Percentiles rank a stretch among this genome's conserved stretches.
Evolutionary conservation across 2,797 vertebrate genomes (phyloP).

Genomic region (Chaenodraco wilsoni): DNA sequence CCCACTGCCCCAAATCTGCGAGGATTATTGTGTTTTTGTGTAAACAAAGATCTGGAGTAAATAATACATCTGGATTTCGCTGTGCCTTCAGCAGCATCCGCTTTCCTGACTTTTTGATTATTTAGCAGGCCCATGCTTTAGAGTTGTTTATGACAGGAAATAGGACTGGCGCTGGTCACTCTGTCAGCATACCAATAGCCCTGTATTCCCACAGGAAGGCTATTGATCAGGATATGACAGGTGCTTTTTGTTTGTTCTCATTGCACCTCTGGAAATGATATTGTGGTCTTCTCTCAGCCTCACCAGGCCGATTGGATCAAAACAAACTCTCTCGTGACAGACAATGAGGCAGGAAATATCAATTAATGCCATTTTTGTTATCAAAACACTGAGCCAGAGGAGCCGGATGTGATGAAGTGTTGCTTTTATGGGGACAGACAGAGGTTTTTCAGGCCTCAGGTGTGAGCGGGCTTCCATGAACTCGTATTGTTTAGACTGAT

Average conservation of each 20-base stretch:
- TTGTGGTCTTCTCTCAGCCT: background rate
- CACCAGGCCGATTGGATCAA: constrained; percentile 1
- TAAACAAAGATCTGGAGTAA: constrained; percentile 70
- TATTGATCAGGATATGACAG: constrained; percentile 64
- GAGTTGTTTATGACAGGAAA: constrained; percentile 67
- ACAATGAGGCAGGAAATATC: constrained; percentile 21
- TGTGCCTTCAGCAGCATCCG: constrained; percentile 43
- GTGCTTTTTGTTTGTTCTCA: constrained; percentile 35
- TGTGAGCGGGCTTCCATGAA: constrained; percentile 43
- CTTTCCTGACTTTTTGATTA: constrained; percentile 50
- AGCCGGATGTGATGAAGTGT: constrained; percentile 42
- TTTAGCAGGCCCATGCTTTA: constrained; percentile 38
- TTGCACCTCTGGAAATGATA: constrained; percentile 13
- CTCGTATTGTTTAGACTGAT: constrained; percentile 59
- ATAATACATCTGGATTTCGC: constrained; percentile 67
- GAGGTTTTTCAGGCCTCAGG: constrained; percentile 51
- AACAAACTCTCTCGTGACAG: constrained; percentile 11
- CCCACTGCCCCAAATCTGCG: constrained; percentile 54
- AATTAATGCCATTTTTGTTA: constrained; percentile 29
- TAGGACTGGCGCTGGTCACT: constrained; percentile 25
- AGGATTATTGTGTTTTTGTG: constrained; percentile 77
- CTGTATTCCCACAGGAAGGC: constrained; percentile 51
- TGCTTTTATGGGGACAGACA: constrained; percentile 27
- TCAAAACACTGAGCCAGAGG: constrained; percentile 10
- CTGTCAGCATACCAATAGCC: constrained; percentile 39